phyloP scores from a whole-genome alignment of 2,113 vertebrate species.

The Cathartes aura region DNA sequence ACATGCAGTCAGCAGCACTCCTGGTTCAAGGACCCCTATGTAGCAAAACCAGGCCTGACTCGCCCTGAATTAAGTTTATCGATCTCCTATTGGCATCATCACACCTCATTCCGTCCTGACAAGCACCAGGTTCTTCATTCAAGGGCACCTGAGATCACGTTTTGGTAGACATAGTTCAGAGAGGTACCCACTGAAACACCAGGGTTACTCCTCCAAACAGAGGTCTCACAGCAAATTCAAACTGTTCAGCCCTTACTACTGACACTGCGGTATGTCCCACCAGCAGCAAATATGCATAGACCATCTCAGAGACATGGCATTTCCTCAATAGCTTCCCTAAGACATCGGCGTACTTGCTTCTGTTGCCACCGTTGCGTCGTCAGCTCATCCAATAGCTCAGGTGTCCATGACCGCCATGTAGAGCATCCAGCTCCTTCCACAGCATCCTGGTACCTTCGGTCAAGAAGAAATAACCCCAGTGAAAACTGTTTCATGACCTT shows the following conservation, averaged over 20 bases:
- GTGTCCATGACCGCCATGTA: background rate
- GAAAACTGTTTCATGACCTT: background rate
- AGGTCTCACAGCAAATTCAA: background rate
- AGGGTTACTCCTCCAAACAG: background rate
- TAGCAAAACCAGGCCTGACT: background rate
- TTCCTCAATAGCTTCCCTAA: background rate
- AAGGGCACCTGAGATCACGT: background rate
- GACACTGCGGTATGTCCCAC: background rate
- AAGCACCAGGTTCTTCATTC: background rate
- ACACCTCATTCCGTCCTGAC: background rate
- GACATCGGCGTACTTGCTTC: background rate
- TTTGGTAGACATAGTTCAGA: background rate
- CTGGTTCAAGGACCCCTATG: no score
- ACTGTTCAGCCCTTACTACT: background rate
- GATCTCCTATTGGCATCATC: background rate
- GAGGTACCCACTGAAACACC: background rate
- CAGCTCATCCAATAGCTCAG: background rate
- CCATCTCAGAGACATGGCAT: background rate
- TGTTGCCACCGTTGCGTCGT: accelerated
- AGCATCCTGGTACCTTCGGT: background rate
- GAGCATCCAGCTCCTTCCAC: background rate
- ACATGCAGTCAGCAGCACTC: background rate
- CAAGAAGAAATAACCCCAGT: background rate
- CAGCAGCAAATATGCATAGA: background rate
- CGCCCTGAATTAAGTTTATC: background rate